Base-by-base conservation (phyloP, 2,888 invertebrate genomes). In the Apodemia hepburni region DNA sequence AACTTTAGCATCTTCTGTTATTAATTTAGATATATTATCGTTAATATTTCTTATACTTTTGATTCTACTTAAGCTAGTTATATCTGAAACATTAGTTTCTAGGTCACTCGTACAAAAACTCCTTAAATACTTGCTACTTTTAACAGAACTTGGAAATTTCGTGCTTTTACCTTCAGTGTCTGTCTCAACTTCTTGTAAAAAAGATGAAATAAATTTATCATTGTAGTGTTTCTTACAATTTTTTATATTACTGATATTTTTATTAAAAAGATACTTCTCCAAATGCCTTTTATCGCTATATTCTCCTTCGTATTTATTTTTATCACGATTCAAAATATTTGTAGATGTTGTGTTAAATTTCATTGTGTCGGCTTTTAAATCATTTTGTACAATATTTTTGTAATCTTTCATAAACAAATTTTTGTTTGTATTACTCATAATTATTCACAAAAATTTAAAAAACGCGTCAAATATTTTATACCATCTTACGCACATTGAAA, bases 381-480 rank as follows among this genome's bases (percentile, higher is more conserved):
- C 15, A 27, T 22, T 54, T 54, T 54, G 1, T 22, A 15, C 22
- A 22, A 54, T 27, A 22, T 27, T 54, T 18, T 51, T 22, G n/a
- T 51, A 3, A 6, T 47, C 17, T 47, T 3, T 7, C 17, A 7
- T 47, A 9, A 17, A 17, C 4, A 47, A 17, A 7, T 47, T 47
- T 49, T 49, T 18, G 49, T 49, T 42, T 42, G 42, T 11, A 17
- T 18, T 49, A 11, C 18, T 51, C 27, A 22, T 51, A 51, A 22
- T 51, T 51, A 27, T 51, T 49, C 49, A 54, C 51, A 22, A 54
- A 54, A 54, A 54, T 54, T 54, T 54, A 22, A 54, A 27, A 49
- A 18, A 8, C 18, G n/a, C 18, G 42, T 42, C 42, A 49, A 49
- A 49, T 18, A 49, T 18, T 9, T 18, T 17, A 18, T 49, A 18